Conservation (phyloP, 2,888 invertebrate genomes). For the Pandemis heparana region DNA sequence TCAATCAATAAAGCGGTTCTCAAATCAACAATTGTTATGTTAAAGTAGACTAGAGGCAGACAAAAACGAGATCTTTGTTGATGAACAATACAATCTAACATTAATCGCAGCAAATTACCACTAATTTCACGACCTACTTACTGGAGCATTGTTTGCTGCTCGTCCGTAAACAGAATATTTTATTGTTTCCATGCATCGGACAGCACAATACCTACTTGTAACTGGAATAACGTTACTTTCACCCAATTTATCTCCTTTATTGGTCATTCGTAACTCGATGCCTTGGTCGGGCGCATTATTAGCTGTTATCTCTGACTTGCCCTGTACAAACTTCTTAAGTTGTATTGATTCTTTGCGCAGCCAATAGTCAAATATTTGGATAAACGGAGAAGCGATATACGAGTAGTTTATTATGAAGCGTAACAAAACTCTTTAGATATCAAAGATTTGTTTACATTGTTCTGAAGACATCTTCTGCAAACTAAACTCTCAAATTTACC, state of each 20-base stretch:
- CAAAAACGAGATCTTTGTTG: conserved; percentile 27
- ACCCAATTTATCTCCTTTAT: conserved; percentile 61
- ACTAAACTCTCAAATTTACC: background rate
- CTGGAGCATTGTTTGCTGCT: conserved; percentile 29
- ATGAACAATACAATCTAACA: conserved; percentile 30
- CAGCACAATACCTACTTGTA: conserved; percentile 43
- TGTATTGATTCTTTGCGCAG: conserved; percentile 48
- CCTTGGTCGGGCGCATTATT: conserved; percentile 35
- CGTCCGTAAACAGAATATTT: conserved; percentile 43
- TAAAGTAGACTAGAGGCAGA: conserved; percentile 10
- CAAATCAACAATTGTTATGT: conserved; percentile 18
- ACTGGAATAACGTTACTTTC: conserved; percentile 55
- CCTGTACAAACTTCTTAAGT: conserved; percentile 44
- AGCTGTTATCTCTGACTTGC: conserved; percentile 42
- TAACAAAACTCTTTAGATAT: conserved; percentile 32
- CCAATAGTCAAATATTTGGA: conserved; percentile 35
- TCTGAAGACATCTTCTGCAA: conserved; percentile 15
- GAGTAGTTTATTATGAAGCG: conserved; percentile 34
- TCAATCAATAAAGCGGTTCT: conserved; percentile 3
- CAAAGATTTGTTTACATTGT: conserved; percentile 18
- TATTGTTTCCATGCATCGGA: conserved; percentile 51
- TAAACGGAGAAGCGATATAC: conserved; percentile 36
- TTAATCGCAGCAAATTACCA: conserved; percentile 16
- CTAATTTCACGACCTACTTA: conserved; percentile 40
- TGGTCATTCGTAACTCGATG: conserved; percentile 47